Base-by-base conservation (phyloP, 2,113 vertebrate species). In the Pycnonotus jocosus region DNA sequence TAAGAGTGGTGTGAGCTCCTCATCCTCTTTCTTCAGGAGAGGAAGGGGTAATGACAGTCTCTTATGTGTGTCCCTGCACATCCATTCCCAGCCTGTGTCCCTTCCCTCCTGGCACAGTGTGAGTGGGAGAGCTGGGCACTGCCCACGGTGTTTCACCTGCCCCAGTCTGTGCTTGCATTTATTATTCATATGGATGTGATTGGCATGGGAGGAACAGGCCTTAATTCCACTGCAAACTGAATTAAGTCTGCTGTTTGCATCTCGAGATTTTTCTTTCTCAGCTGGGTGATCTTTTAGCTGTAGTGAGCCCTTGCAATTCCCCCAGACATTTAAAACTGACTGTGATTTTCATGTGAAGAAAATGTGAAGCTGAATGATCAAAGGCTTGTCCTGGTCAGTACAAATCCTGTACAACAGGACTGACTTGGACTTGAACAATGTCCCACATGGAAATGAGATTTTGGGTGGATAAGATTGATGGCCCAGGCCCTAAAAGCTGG, bases 361-460 rank as follows among this genome's bases (percentile, higher is more conserved):
- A 56, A 64, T 12, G 12, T 35, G 44, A 15, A 42, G 22, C 65
- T 56, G 15, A 8, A 4, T 56, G 23, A 40, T 31, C 15, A 45
- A 61, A 66, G 25, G 22, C 15, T 61, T 27, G 7, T 28, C 22
- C 21, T 40, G 25, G 6, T 53, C 2, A 3, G 21, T n/a, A 53
- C 25, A 51, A 51, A 69, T 47, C 31, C 20, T 42, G 7, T 33
- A 15, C 19, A 61, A 3, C 12, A 42, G 33, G 25, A 61, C 42
- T 40, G 78, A 51, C 30, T 60, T 45, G 22, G 10, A 37, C 24
- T 81, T 57, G 35, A 68, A 53, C 31, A 10, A 21, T 24, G 44
- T 65, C 51, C 19, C 24, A 15, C 2, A 0, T 40, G n/a, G 11
- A 18, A 9, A 8, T 4, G 6, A 30, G 25, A 40, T 4, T 58